These are phyloP conservation scores for Exocentrus adspersus DNA, from an alignment of 2,888 invertebrate genomes.

Conservation along the genomic window DNA sequence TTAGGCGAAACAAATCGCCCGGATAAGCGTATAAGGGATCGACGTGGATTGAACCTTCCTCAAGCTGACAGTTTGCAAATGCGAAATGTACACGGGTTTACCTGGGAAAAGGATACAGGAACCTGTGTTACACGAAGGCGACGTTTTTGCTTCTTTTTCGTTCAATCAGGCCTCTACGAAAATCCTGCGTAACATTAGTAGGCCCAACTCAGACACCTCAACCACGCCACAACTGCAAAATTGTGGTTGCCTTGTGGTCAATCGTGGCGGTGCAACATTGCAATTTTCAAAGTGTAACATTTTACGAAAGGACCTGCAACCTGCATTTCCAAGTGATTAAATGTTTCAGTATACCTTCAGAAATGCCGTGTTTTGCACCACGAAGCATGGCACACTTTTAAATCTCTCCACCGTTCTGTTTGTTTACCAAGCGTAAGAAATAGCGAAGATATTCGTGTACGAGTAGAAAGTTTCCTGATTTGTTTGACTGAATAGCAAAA, in stretches of 20 bases:
- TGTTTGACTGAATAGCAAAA: slow-evolving; percentile 3
- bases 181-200: too few relatives aligned
- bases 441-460: slow-evolving; percentile 1
- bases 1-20: neutral
- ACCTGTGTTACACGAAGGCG: too few relatives aligned
- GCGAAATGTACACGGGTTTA: neutral
- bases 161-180: too few relatives aligned
- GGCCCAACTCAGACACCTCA: too few relatives aligned
- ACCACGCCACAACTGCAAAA: too few relatives aligned
- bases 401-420: neutral
- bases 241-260: too few relatives aligned
- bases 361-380: neutral
- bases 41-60: neutral
- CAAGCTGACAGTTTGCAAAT: neutral
- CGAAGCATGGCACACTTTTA: slow-evolving; percentile 15
- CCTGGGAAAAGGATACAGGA: neutral
- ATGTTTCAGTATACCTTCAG: too few relatives aligned
- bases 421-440: slow-evolving; percentile 1
- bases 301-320: too few relatives aligned
- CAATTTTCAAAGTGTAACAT: too few relatives aligned
- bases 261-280: too few relatives aligned
- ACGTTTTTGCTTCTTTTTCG: too few relatives aligned
- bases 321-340: too few relatives aligned
- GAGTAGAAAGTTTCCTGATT: slow-evolving; percentile 26
- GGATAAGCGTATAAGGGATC: neutral